Conservation (phyloP, 2,888 invertebrate genomes). For the Drosophila neutralis region DNA sequence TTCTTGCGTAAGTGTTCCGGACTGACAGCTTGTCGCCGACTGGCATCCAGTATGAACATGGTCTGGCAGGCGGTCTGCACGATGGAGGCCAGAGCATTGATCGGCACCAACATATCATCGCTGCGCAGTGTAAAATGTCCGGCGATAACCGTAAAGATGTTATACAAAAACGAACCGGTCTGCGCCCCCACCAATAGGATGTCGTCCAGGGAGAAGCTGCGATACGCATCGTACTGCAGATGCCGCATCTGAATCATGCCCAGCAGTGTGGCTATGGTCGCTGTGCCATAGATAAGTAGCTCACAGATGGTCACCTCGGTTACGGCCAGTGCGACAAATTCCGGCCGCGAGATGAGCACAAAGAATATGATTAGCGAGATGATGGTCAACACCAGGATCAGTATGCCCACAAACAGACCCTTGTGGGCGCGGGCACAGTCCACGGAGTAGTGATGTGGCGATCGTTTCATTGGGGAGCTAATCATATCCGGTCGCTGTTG, state of each 20-base stretch:
- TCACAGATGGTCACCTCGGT: constrained; percentile 96
- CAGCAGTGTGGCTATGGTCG: constrained; percentile 93
- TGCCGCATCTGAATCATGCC: constrained; percentile 95
- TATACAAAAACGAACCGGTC: constrained; percentile 97
- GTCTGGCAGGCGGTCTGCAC: constrained; percentile 96
- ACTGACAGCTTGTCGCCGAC: constrained; percentile 92
- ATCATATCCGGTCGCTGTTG: constrained; percentile 85
- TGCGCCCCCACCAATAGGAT: constrained; percentile 96
- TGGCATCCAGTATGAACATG: constrained; percentile 95
- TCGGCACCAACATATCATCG: constrained; percentile 91
- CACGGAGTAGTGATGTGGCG: constrained; percentile 95
- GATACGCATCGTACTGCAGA: constrained; percentile 92
- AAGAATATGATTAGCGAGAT: constrained; percentile 96
- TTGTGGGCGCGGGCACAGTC: constrained; percentile 97
- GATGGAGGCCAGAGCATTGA: constrained; percentile 93
- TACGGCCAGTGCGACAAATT: constrained; percentile 92
- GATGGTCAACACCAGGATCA: constrained; percentile 94
- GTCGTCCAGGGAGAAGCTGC: constrained; percentile 94
- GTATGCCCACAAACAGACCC: constrained; percentile 95
- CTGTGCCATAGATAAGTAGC: constrained; percentile 92
- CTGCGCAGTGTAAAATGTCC: constrained; percentile 94
- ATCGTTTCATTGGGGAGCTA: constrained; percentile 89
- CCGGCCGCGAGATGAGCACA: constrained; percentile 92
- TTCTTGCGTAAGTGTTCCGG: constrained; percentile 93
- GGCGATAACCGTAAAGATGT: constrained; percentile 96